These are phyloP conservation scores for Tribolium madens DNA, from an alignment of 1,140 invertebrate species.

Conservation along the genomic window DNA sequence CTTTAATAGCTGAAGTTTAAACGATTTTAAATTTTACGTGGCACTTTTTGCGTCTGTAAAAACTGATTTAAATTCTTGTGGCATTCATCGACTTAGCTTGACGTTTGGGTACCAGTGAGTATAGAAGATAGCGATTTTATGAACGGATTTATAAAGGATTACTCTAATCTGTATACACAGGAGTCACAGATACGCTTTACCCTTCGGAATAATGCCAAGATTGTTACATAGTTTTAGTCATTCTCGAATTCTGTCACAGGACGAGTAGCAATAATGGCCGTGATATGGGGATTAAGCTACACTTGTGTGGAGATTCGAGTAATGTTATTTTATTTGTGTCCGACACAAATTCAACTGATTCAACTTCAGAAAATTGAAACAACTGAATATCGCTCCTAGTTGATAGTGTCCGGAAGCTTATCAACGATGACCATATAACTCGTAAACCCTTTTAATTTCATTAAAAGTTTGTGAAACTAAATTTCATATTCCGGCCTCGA, in stretches of 20 bases:
- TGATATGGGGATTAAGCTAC: slow-evolving; percentile 52
- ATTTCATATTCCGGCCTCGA: slow-evolving; percentile 19
- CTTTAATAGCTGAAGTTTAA: slow-evolving; percentile 30
- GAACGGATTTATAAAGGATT: slow-evolving; percentile 58
- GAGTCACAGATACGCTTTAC: slow-evolving; percentile 54
- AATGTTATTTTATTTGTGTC: background rate
- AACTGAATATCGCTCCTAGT: background rate
- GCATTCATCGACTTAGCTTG: slow-evolving; percentile 20
- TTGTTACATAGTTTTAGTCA: slow-evolving; percentile 51
- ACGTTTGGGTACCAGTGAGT: slow-evolving; percentile 42
- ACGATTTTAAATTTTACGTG: slow-evolving; percentile 32
- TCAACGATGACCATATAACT: slow-evolving; percentile 13
- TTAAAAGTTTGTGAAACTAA: slow-evolving; percentile 36
- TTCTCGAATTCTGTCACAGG: slow-evolving; percentile 45
- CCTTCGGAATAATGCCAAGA: slow-evolving; percentile 49
- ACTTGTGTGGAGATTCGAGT: slow-evolving; percentile 16
- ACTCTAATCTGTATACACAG: slow-evolving; percentile 58
- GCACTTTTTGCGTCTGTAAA: slow-evolving; percentile 27
- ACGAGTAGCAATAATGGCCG: slow-evolving; percentile 52
- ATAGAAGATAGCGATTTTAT: slow-evolving; percentile 59
- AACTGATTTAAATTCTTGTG: slow-evolving; percentile 36
- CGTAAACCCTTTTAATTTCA: slow-evolving; percentile 25
- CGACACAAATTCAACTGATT: slow-evolving; percentile 2
- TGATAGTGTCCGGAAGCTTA: background rate
- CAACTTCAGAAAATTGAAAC: slow-evolving; percentile 6